Evolutionary conservation across 2,888 invertebrate species (phyloP).

Genomic region (Taenaris catops): DNA sequence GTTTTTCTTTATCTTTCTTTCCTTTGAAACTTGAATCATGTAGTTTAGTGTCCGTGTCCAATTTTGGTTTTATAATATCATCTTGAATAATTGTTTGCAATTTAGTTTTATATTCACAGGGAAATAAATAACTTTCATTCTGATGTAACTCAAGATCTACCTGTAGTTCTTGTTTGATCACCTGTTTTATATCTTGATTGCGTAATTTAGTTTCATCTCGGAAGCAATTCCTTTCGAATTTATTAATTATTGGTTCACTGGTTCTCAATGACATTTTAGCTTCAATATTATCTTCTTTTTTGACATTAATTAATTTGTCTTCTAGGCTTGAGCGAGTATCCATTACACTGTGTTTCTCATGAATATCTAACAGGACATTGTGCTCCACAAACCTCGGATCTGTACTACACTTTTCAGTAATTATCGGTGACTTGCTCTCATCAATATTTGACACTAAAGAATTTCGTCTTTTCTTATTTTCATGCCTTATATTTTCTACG

Average conservation of each 20-base stretch:
- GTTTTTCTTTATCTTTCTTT: conserved; percentile 36
- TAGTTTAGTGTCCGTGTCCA: conserved; percentile 36
- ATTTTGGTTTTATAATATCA: conserved; percentile 34
- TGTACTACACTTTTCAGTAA: conserved; percentile 24
- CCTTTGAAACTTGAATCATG: conserved; percentile 25
- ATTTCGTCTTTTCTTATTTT: conserved; percentile 26
- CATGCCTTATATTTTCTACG: conserved; percentile 41
- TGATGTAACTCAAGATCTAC: conserved; percentile 15
- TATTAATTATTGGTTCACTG: conserved; percentile 16
- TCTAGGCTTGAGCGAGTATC: conserved; percentile 14
- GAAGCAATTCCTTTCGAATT: conserved; percentile 21
- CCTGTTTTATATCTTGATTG: conserved; percentile 18
- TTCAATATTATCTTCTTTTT: conserved; percentile 20
- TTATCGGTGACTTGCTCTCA: conserved; percentile 28
- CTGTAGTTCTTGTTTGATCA: conserved; percentile 20
- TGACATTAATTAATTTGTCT: conserved; percentile 14
- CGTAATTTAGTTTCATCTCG: conserved; percentile 14
- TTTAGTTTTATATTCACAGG: conserved; percentile 35
- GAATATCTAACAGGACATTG: conserved; percentile 12
- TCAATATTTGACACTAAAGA: conserved; percentile 23
- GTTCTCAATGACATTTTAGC: conserved; percentile 17
- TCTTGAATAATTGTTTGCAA: conserved; percentile 39
- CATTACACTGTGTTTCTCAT: conserved; percentile 18
- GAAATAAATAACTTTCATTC: conserved; percentile 24
- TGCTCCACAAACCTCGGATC: conserved; percentile 20